phyloP scores from a whole-genome alignment of 2,888 invertebrate species.

The Lagria hirta region DNA sequence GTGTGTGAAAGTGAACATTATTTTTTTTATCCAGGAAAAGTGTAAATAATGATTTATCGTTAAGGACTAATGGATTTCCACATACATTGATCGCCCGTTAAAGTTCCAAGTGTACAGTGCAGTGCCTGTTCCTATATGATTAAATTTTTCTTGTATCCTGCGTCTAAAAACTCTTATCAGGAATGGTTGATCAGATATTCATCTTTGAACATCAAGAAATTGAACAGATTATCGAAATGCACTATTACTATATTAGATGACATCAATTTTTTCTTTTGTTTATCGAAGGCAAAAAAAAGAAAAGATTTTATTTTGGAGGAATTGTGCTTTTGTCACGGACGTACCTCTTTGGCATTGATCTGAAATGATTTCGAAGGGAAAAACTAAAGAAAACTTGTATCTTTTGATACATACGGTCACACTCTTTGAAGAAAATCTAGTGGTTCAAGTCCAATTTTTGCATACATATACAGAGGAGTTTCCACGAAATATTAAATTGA shows the following conservation, averaged over 20 bases:
- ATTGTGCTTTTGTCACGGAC: conserved; percentile 48
- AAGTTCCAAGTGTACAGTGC: conserved; percentile 1
- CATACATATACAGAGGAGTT: conserved; percentile 45
- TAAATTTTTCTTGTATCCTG: conserved; percentile 10
- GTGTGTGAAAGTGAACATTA: too few species aligned
- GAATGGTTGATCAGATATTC: conserved; percentile 46
- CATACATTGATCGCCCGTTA: conserved; percentile 33
- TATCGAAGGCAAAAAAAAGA: conserved; percentile 47
- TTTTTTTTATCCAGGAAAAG: background rate
- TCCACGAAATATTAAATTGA: conserved; percentile 38
- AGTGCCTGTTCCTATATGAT: too few species aligned
- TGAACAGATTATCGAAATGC: too few species aligned
- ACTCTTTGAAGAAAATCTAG: conserved; percentile 51
- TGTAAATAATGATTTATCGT: conserved; percentile 36
- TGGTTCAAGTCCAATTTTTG: conserved; percentile 53
- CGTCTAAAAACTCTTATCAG: conserved; percentile 29
- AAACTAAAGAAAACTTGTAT: conserved; percentile 39
- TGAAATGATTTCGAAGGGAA: conserved; percentile 31
- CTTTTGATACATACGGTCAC: conserved; percentile 55
- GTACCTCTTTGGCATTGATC: conserved; percentile 47
- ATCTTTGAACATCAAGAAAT: too few species aligned
- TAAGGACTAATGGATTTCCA: conserved; percentile 36
- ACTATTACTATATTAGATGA: conserved; percentile 54
- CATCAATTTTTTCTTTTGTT: conserved; percentile 44
- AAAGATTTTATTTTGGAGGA: conserved; percentile 40